phyloP scores from a whole-genome alignment of 2,888 invertebrate species.

The Ecliptopera silaceata region DNA sequence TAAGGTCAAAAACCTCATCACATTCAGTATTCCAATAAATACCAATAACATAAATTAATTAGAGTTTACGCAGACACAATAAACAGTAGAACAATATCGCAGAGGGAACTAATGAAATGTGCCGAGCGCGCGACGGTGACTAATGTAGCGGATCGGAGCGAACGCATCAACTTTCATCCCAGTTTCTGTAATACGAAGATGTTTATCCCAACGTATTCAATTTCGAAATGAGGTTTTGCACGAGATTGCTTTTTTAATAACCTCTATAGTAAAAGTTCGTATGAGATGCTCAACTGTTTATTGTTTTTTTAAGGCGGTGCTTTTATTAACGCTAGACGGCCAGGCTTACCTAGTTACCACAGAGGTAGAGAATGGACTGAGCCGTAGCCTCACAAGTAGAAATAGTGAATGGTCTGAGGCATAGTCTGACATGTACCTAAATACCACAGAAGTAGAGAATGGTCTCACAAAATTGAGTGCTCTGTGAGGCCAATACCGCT shows the following conservation, averaged over 20 bases:
- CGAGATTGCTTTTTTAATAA: conserved; percentile 22
- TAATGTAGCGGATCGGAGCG: conserved; percentile 69
- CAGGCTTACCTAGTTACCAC: no score
- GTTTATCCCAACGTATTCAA: conserved; percentile 32
- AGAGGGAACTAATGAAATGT: conserved; percentile 75
- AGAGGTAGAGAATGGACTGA: no score
- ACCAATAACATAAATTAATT: conserved; percentile 70
- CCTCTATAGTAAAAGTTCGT: neutral
- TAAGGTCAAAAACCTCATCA: conserved; percentile 17
- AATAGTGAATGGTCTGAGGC: no score
- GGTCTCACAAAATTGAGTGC: no score
- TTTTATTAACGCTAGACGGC: no score
- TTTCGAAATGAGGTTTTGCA: conserved; percentile 17
- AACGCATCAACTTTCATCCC: conserved; percentile 61
- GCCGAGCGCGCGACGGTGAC: conserved; percentile 56
- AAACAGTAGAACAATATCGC: conserved; percentile 66
- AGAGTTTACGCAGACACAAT: conserved; percentile 66
- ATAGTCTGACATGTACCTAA: no score
- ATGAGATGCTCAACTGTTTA: no score
- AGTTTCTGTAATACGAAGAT: conserved; percentile 40
- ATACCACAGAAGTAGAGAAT: no score
- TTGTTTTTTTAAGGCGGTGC: no score
- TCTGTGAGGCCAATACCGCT: no score
- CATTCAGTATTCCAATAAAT: conserved; percentile 45
- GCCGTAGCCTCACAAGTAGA: no score